phyloP scores from a whole-genome alignment of 2,797 vertebrate species.

The Pagetopsis macropterus region DNA sequence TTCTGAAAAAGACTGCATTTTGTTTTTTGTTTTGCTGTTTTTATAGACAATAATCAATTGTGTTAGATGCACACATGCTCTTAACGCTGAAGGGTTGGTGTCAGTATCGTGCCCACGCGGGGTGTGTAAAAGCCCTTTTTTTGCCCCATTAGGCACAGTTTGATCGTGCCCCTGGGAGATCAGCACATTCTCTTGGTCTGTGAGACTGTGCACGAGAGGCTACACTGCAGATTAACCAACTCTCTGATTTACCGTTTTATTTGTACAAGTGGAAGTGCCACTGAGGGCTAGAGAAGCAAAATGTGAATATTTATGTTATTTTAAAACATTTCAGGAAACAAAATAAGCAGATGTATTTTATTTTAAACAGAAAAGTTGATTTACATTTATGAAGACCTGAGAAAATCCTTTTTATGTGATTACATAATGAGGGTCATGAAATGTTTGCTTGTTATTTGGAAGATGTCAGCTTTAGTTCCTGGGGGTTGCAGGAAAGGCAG shows the following conservation, averaged over 20 bases:
- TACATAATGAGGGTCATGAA: slow-evolving; percentile 12
- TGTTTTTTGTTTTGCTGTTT: slow-evolving; percentile 54
- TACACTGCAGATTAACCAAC: slow-evolving; percentile 43
- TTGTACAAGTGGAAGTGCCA: slow-evolving; percentile 1
- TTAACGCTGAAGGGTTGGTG: slow-evolving; percentile 48
- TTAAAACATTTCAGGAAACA: not conserved
- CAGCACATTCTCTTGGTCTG: slow-evolving; percentile 71
- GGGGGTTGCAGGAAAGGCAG: slow-evolving; percentile 86
- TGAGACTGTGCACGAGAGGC: slow-evolving; percentile 19
- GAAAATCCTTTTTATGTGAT: not conserved
- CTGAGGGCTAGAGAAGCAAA: slow-evolving; percentile 3
- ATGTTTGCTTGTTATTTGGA: slow-evolving; percentile 4
- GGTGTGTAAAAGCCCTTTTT: slow-evolving; percentile 72
- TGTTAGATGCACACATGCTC: slow-evolving; percentile 67
- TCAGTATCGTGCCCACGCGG: slow-evolving; percentile 61
- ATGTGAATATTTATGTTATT: not conserved
- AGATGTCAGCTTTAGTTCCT: slow-evolving; percentile 25
- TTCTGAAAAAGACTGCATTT: slow-evolving; percentile 62
- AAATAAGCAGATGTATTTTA: not conserved
- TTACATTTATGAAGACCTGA: not conserved
- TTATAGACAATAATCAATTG: slow-evolving; percentile 73
- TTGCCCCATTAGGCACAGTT: slow-evolving; percentile 76
- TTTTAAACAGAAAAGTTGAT: not conserved
- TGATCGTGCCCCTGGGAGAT: slow-evolving; percentile 62
- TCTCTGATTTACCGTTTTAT: slow-evolving; percentile 34